Conservation (phyloP, 2,888 invertebrate species). For the Pristionchus japonicus region DNA sequence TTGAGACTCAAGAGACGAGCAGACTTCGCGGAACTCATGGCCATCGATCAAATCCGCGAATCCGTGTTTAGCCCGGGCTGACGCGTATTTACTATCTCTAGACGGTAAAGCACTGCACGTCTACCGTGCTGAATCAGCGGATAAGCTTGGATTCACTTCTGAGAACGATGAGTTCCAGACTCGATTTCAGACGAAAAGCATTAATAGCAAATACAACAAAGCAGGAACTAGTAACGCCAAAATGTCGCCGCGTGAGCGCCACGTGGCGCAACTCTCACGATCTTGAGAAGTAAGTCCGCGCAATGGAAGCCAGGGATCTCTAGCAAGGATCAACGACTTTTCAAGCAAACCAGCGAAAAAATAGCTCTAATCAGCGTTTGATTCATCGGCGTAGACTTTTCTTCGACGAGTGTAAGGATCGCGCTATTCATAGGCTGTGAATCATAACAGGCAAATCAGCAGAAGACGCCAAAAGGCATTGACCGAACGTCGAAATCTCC, state of each 20-base stretch:
- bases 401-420: neutral
- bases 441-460: neutral
- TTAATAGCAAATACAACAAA: neutral
- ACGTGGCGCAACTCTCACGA: neutral
- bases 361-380: neutral
- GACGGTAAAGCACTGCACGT: too few species aligned
- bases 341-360: neutral
- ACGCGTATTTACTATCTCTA: too few species aligned
- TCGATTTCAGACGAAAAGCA: neutral
- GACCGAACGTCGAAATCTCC: neutral
- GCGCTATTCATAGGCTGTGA: neutral
- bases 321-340: too few species aligned
- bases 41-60: too few species aligned
- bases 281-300: too few species aligned
- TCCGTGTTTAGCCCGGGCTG: too few species aligned
- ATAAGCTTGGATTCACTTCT: neutral
- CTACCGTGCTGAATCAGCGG: too few species aligned
- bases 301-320: too few species aligned
- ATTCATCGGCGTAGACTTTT: neutral
- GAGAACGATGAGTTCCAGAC: neutral
- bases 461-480: neutral
- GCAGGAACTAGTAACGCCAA: neutral
- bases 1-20: too few species aligned
- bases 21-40: too few species aligned
- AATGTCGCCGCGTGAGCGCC: neutral